These are phyloP conservation scores for Todiramphus saurophagus DNA, from an alignment of 2,113 vertebrate species.

Conservation along the genomic window DNA sequence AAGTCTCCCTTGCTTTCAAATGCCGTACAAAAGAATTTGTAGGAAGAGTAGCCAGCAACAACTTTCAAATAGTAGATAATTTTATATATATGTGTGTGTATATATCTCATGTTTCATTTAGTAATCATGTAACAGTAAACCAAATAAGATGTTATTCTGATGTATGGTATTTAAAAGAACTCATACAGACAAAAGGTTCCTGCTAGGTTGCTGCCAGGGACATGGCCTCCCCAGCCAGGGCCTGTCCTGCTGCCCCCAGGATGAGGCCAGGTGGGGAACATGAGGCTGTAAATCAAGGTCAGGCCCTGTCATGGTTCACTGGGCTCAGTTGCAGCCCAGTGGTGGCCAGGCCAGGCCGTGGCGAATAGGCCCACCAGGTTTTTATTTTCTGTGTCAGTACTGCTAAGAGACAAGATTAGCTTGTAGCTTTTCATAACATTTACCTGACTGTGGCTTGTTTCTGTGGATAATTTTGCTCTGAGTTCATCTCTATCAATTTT, in stretches of 20 bases:
- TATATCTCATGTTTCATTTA: background rate
- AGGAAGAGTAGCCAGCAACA: background rate
- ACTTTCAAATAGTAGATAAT: background rate
- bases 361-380: background rate
- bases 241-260: background rate
- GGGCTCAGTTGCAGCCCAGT: accelerated
- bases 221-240: background rate
- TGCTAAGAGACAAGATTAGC: background rate
- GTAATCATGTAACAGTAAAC: background rate
- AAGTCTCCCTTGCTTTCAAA: background rate
- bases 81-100: background rate
- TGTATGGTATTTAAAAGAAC: background rate
- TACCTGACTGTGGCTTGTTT: background rate
- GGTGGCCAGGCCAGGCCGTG: accelerated
- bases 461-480: background rate
- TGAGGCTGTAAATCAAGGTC: no score
- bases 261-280: accelerated
- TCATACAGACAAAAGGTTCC: background rate
- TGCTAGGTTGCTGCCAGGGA: accelerated
- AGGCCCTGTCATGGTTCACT: no score
- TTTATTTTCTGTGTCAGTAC: background rate
- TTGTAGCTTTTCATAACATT: background rate
- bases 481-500: background rate
- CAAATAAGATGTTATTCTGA: background rate
- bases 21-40: background rate